Base-by-base conservation (phyloP, 2,797 vertebrate genomes). In the Macrochelys suwanniensis region DNA sequence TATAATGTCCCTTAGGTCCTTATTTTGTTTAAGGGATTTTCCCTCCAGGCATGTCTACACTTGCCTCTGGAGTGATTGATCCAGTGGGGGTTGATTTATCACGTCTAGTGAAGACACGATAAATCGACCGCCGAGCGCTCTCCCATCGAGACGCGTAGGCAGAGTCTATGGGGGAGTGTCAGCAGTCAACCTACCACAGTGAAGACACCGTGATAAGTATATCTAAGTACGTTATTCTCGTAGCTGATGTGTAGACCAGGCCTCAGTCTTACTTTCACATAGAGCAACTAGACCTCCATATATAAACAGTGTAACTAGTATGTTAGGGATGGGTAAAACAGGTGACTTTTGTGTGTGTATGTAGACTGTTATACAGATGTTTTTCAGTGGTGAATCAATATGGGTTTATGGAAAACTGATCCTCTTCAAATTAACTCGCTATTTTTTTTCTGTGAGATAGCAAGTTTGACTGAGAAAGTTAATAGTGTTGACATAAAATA, bases 1-100 rank as follows among this genome's bases (percentile, higher is more conserved):
- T 28, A 51, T 65, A 51, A 88, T 82, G 71, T 50, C 13, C 57
- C 80, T 82, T 85, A 84, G 81, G 56, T 19, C 57, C 76, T 87
- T 80, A 78, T n/a, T 76, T 80, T 56, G 17, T 23, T 83, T 23
- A 0, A 11, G 19, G 37, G 31, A 42, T 50, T 78, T 84, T 65
- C 23, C 37, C 37, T 42, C 37, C 37, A 4, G 37, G 37, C 37
- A 42, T 42, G 37, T 42, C 37, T 42, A 42, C 37, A 42, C 37
- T 42, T 42, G 37, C 37, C 37, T 42, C 37, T 42, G 37, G 37
- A 42, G 37, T 42, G 37, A 42, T 42, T 4, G 37, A 42, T 42
- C 37, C 37, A 42, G 37, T 42, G 37, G 37, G 37, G 37, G 37
- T 42, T 42, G 37, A 42, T 42, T 42, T 42, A 42, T 42, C 37